A percentile compares a stretch with the other conserved stretches of the same genome.
Evolutionary conservation across 2,888 invertebrate species (phyloP).

Genomic region (Choreutis nemorana): DNA sequence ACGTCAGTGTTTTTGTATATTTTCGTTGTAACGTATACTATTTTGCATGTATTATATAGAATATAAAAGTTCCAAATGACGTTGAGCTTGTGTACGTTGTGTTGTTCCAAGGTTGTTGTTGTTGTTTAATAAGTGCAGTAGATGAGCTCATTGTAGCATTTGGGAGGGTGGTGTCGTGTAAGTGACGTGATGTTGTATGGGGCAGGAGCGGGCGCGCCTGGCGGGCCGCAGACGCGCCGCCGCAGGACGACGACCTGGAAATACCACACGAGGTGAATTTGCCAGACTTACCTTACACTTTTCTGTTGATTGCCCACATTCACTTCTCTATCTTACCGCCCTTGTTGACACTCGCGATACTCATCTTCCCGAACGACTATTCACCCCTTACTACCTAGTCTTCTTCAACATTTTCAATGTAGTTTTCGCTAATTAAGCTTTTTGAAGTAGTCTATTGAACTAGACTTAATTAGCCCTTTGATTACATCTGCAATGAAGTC

Average conservation of each 20-base stretch:
- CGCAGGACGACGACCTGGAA: constrained; percentile 51
- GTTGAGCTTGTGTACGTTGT: background rate
- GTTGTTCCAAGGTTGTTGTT: background rate
- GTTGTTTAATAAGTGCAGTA: background rate
- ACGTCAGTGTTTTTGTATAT: too few relatives aligned
- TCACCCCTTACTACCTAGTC: too few relatives aligned
- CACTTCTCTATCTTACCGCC: constrained; percentile 46
- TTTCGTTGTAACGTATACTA: too few relatives aligned
- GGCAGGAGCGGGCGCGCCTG: constrained; percentile 59
- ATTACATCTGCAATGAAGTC: constrained; percentile 12
- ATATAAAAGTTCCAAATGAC: background rate
- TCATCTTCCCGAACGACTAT: too few relatives aligned
- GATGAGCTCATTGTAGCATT: background rate
- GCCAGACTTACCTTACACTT: constrained; percentile 63
- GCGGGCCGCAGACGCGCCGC: constrained; percentile 47
- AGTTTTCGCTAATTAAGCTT: too few relatives aligned
- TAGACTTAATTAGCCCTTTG: constrained; percentile 9
- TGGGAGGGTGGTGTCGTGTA: constrained; percentile 9
- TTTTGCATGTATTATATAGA: background rate
- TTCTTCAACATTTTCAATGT: too few relatives aligned
- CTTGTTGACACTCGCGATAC: constrained; percentile 45
- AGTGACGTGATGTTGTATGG: constrained; percentile 45
- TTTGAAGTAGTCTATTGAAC: too few relatives aligned
- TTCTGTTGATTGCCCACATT: constrained; percentile 35
- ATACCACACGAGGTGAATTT: constrained; percentile 63